phyloP scores from a whole-genome alignment of 2,113 vertebrate species.

The Bubo blakistoni region DNA sequence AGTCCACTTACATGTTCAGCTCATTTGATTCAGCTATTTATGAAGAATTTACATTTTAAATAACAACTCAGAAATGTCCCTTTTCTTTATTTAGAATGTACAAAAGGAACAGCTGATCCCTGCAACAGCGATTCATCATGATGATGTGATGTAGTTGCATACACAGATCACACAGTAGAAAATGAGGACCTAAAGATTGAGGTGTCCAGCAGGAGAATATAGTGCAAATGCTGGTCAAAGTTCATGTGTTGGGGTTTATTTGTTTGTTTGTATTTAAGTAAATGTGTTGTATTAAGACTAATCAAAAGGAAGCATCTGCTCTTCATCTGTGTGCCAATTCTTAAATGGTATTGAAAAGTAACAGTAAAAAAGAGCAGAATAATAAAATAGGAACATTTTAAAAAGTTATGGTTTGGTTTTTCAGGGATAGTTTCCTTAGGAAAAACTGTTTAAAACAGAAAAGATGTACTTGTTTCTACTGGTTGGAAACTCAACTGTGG shows the following conservation, averaged over 20 bases:
- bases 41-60: background rate
- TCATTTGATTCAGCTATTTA: background rate
- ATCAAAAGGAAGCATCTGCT: background rate
- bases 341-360: background rate
- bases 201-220: background rate
- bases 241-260: fast-evolving
- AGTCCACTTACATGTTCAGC: background rate
- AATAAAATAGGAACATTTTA: background rate
- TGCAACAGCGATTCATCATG: background rate
- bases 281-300: background rate
- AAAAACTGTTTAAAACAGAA: background rate
- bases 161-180: background rate
- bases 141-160: background rate
- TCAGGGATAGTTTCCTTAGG: background rate
- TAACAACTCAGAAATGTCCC: background rate
- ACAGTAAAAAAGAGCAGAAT: background rate
- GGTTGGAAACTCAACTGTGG: background rate
- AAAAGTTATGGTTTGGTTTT: background rate
- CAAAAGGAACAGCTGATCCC: background rate
- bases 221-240: background rate
- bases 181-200: background rate
- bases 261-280: background rate
- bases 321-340: background rate
- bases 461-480: background rate
- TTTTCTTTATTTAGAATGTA: background rate